A percentile compares a stretch with the other conserved stretches of the same genome.
These are phyloP conservation scores for Vultur gryphus DNA, from an alignment of 2,797 vertebrate species.

Conservation along the genomic window DNA sequence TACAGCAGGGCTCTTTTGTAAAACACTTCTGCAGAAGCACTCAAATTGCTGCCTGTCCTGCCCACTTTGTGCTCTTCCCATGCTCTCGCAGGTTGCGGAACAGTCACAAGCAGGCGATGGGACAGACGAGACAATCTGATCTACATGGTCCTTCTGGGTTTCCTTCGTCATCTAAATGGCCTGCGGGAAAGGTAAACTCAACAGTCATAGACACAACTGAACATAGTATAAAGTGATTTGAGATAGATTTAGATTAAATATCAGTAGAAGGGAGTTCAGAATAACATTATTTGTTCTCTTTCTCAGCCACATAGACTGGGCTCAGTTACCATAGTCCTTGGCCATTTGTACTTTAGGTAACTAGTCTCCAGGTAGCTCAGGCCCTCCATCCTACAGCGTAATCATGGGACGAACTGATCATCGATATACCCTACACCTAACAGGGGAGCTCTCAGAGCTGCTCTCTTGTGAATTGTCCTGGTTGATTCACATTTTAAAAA, in stretches of 20 bases:
- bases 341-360: background rate
- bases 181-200: background rate
- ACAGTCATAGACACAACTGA: background rate
- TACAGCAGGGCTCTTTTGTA: background rate
- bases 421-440: background rate
- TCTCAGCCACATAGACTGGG: background rate
- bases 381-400: background rate
- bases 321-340: background rate
- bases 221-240: background rate
- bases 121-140: background rate
- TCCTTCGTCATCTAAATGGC: background rate
- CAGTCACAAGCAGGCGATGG: accelerated
- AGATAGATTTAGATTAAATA: background rate
- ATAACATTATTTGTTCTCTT: background rate
- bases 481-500: constrained; percentile 53
- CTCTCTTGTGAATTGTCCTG: background rate
- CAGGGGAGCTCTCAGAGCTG: background rate
- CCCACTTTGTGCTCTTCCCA: accelerated
- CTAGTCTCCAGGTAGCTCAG: background rate
- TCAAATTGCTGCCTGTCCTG: background rate
- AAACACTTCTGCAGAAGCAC: background rate
- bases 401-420: background rate
- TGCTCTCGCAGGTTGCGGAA: background rate
- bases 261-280: background rate
- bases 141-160: background rate